Conservation (phyloP, 2,113 vertebrate species). For the Phrynosoma blainvillii region DNA sequence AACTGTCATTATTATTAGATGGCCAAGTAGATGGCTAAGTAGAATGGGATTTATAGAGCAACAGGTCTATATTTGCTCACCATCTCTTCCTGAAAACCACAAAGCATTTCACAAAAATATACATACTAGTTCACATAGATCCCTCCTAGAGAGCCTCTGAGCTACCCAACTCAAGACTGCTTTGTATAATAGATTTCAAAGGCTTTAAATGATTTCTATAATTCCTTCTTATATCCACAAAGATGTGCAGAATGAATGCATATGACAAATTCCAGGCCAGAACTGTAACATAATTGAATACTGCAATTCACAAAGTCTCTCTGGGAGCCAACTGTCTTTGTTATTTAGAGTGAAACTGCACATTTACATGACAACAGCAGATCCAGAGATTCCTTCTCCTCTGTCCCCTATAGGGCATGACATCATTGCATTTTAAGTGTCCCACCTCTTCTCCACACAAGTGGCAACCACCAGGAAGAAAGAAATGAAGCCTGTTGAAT, state of each 20-base stretch:
- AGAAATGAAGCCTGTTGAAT: neutral
- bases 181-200: neutral
- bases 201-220: neutral
- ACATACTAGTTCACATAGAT: neutral
- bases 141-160: neutral
- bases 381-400: neutral
- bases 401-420: neutral
- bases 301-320: neutral
- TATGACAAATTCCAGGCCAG: neutral
- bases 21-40: neutral
- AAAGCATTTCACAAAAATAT: neutral
- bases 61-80: neutral
- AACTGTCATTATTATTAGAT: neutral
- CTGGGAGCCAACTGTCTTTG: neutral
- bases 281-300: neutral
- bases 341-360: neutral
- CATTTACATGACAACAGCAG: neutral
- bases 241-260: neutral
- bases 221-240: neutral
- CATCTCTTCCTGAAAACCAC: too few relatives aligned
- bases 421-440: neutral
- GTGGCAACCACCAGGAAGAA: too few relatives aligned
- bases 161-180: neutral
- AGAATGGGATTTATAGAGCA: neutral
- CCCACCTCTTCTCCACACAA: neutral